Conservation (phyloP, 2,888 invertebrate species). For the Diarsia mendica region DNA sequence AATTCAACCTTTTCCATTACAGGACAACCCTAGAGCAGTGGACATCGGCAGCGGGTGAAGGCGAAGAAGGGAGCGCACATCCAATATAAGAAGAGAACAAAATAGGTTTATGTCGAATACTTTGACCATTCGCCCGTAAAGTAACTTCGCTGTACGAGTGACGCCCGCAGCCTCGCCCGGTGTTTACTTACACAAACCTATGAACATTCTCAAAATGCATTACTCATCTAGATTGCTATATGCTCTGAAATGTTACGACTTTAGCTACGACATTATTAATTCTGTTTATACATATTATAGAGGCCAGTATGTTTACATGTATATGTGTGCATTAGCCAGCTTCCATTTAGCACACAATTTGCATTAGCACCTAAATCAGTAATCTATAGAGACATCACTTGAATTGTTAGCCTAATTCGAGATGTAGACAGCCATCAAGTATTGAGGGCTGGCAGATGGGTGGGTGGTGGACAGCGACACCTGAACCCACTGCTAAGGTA, state of each 20-base stretch:
- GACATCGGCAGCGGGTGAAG: constrained; percentile 82
- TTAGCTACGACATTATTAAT: constrained; percentile 43
- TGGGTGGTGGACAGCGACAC: constrained; percentile 69
- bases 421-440: constrained; percentile 81
- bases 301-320: constrained; percentile 20
- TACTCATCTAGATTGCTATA: constrained; percentile 46
- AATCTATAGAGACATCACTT: constrained; percentile 70
- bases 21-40: constrained; percentile 82
- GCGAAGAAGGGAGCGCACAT: constrained; percentile 88
- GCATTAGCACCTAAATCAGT: constrained; percentile 72
- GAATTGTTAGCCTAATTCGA: constrained; percentile 78
- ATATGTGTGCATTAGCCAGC: constrained; percentile 40
- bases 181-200: constrained; percentile 61
- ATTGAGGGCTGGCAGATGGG: constrained; percentile 78
- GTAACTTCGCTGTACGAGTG: constrained; percentile 86
- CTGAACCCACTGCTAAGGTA: constrained; percentile 63
- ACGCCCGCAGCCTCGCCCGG: constrained; percentile 76
- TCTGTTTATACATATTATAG: constrained; percentile 44
- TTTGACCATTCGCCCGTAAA: constrained; percentile 90
- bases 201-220: constrained; percentile 60
- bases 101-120: constrained; percentile 90
- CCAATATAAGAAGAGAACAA: constrained; percentile 91
- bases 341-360: constrained; percentile 56
- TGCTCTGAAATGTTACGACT: constrained; percentile 26
- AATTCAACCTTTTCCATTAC: constrained; percentile 35